A percentile compares a stretch with the other conserved stretches of the same genome.
These are phyloP conservation scores for Bombylius major DNA, from an alignment of 2,888 invertebrate genomes.

Conservation along the genomic window DNA sequence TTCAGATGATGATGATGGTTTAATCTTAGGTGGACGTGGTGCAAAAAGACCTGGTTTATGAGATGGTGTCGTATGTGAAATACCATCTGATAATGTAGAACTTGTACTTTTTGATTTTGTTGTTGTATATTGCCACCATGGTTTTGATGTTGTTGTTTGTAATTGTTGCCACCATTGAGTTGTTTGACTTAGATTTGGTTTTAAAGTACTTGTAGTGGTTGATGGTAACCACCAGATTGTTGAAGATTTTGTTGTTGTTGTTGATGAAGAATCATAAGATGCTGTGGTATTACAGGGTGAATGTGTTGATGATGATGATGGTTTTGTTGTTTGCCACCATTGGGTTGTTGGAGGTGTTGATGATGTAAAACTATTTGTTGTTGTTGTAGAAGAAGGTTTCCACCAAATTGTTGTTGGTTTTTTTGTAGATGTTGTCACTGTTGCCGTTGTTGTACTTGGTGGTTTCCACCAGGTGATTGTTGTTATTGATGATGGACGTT, in stretches of 20 bases:
- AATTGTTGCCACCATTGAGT: background rate
- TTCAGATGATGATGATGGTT: background rate
- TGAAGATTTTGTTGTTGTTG: conserved; percentile 2
- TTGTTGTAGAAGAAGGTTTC: conserved; percentile 13
- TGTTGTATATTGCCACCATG: conserved; percentile 10
- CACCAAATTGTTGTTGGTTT: conserved; percentile 13
- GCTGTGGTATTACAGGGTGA: background rate
- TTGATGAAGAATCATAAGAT: background rate
- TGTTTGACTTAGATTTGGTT: background rate
- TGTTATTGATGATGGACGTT: conserved; percentile 3
- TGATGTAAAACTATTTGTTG: background rate
- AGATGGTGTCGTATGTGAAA: background rate
- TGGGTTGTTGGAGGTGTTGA: background rate
- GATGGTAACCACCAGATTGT: conserved; percentile 21
- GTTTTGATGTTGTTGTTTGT: background rate
- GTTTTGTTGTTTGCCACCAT: conserved; percentile 2
- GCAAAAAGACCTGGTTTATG: conserved; percentile 5
- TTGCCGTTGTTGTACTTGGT: background rate
- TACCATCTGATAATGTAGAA: background rate
- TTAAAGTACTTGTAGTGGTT: conserved; percentile 4
- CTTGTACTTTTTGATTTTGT: background rate
- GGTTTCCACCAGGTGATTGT: conserved; percentile 2
- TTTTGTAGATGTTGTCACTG: background rate
- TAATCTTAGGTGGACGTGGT: background rate
- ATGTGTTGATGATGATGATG: background rate